A percentile compares a stretch with the other conserved stretches of the same genome.
phyloP scores from a whole-genome alignment of 2,797 vertebrate genomes.

The Cyprinella venusta region DNA sequence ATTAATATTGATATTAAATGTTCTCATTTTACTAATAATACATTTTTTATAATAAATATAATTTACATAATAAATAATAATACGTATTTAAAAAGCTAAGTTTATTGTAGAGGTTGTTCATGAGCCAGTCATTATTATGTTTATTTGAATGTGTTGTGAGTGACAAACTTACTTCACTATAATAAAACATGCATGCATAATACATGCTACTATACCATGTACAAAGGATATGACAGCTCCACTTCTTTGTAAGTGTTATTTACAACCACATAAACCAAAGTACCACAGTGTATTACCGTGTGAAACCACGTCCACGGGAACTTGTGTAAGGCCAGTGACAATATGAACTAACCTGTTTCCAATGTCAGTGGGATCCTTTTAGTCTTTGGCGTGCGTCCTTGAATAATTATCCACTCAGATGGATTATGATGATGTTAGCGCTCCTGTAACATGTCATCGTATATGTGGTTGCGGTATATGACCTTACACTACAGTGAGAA shows the following conservation, averaged over 20 bases:
- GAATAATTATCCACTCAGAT: neutral
- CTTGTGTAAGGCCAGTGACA: neutral
- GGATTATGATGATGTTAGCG: neutral
- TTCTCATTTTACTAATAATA: neutral
- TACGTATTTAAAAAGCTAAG: neutral
- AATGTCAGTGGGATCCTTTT: neutral
- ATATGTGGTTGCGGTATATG: neutral
- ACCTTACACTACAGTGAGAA: neutral
- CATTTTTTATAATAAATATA: too few relatives aligned
- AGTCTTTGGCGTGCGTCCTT: neutral
- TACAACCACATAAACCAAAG: neutral
- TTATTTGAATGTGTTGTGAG: neutral
- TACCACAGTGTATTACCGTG: neutral
- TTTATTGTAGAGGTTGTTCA: neutral
- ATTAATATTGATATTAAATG: neutral
- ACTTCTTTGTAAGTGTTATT: neutral
- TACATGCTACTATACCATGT: too few relatives aligned
- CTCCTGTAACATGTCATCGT: neutral
- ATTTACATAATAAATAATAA: neutral
- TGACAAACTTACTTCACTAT: neutral
- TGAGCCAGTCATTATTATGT: too few relatives aligned
- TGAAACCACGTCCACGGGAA: neutral
- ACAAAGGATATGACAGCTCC: neutral
- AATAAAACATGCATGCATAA: neutral
- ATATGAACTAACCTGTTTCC: slow-evolving; percentile 22